phyloP scores from a whole-genome alignment of 2,888 invertebrate genomes.

The Pachycephus smyrnensis region DNA sequence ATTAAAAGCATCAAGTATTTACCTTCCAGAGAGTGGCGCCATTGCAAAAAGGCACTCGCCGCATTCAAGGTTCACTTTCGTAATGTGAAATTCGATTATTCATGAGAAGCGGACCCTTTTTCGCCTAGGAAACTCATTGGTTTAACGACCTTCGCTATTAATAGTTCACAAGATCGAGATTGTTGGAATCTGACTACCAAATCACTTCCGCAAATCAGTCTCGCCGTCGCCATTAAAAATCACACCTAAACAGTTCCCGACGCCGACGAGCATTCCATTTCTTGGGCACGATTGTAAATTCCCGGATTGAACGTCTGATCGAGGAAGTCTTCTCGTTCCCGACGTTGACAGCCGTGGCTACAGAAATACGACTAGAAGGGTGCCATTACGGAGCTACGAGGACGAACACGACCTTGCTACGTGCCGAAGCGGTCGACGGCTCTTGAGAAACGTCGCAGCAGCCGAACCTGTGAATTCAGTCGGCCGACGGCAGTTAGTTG shows the following conservation, averaged over 20 bases:
- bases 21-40: too few relatives aligned
- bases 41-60: conserved; percentile 5
- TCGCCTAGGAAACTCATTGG: background rate
- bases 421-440: background rate
- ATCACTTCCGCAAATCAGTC: conserved; percentile 3
- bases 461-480: background rate
- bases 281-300: background rate
- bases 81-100: background rate
- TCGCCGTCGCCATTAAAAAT: background rate
- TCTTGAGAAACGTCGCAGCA: background rate
- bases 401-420: background rate
- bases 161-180: background rate
- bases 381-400: background rate
- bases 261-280: background rate
- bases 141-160: conserved; percentile 4
- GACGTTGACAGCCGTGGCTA: background rate
- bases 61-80: conserved; percentile 21
- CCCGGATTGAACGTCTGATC: background rate
- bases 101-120: background rate
- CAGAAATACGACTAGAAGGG: background rate
- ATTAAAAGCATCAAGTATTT: background rate
- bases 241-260: background rate
- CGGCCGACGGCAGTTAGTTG: conserved; percentile 23
- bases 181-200: background rate
- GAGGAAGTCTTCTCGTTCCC: background rate